Percentiles rank a stretch among this genome's conserved stretches.
phyloP scores from a whole-genome alignment of 64 coral and sea anemone species.

The Pachyseris speciosa region DNA sequence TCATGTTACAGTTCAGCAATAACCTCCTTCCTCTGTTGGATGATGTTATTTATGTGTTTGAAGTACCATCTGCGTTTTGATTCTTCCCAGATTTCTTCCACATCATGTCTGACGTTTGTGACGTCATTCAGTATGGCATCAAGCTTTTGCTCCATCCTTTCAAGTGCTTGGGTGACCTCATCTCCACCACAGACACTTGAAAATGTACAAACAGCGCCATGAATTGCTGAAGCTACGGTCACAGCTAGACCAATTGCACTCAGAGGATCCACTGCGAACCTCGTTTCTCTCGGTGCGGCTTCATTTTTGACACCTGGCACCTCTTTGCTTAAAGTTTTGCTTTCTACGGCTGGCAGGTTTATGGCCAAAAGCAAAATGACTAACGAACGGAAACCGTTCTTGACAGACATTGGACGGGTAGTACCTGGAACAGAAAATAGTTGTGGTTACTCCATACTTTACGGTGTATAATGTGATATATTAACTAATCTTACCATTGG shows the following conservation, averaged over 20 bases:
- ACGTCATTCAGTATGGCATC: slow-evolving; percentile 26
- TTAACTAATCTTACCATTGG: too few species aligned
- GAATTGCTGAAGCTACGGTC: slow-evolving; percentile 31
- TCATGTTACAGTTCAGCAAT: slow-evolving; percentile 6
- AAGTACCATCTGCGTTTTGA: slow-evolving; percentile 64
- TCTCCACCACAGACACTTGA: slow-evolving; percentile 16
- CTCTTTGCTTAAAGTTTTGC: background rate
- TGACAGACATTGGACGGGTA: background rate
- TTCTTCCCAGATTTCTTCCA: slow-evolving; percentile 53
- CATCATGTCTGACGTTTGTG: slow-evolving; percentile 11
- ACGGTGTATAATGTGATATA: too few species aligned
- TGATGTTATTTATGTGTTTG: slow-evolving; percentile 28
- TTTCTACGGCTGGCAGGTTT: background rate
- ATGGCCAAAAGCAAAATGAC: background rate
- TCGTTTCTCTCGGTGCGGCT: slow-evolving; percentile 1
- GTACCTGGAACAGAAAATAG: background rate
- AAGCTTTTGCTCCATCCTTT: slow-evolving; percentile 13
- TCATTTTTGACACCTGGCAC: background rate
- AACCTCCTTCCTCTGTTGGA: slow-evolving; percentile 20
- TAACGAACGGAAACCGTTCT: background rate
- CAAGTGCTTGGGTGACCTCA: slow-evolving; percentile 21
- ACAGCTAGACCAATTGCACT: slow-evolving; percentile 27
- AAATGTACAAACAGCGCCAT: slow-evolving; percentile 53
- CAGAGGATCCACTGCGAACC: slow-evolving; percentile 9
- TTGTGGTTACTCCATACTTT: too few species aligned